phyloP scores from a whole-genome alignment of 2,888 invertebrate species.

The Heteromyza rotundicornis region DNA sequence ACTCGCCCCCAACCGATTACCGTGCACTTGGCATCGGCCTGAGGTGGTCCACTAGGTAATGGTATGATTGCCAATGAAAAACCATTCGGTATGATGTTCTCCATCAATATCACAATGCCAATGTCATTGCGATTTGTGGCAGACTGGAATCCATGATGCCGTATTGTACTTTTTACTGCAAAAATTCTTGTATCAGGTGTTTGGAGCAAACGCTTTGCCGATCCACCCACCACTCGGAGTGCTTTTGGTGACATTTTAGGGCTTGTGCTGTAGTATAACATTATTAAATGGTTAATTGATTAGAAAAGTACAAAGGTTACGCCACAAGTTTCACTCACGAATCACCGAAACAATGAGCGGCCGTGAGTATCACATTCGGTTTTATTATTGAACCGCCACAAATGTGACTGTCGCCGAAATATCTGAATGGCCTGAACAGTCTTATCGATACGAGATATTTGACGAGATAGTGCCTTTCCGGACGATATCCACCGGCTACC shows the following conservation, averaged over 20 bases:
- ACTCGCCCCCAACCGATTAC: constrained; percentile 44
- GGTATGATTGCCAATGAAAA: constrained; percentile 15
- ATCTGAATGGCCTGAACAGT: neutral
- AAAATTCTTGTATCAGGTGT: constrained; percentile 21
- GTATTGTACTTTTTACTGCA: neutral
- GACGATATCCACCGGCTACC: neutral
- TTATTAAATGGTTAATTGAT: neutral
- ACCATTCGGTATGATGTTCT: neutral
- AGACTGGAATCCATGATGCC: constrained; percentile 30
- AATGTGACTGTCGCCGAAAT: neutral
- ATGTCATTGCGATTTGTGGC: constrained; percentile 25
- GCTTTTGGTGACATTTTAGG: neutral
- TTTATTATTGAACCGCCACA: neutral
- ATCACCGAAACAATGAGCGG: neutral
- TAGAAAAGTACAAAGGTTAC: no score
- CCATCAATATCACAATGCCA: constrained; percentile 27
- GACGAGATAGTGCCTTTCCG: neutral
- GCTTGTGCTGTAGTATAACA: neutral
- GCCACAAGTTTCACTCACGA: neutral
- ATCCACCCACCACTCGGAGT: constrained; percentile 30
- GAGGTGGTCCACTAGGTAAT: neutral
- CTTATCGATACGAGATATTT: neutral
- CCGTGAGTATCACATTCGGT: neutral
- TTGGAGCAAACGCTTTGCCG: constrained; percentile 32
- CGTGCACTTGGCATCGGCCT: constrained; percentile 29